Percentiles rank a stretch among this genome's conserved stretches.
phyloP scores from a whole-genome alignment of 2,113 vertebrate genomes.

The Nesogale talazaci region DNA sequence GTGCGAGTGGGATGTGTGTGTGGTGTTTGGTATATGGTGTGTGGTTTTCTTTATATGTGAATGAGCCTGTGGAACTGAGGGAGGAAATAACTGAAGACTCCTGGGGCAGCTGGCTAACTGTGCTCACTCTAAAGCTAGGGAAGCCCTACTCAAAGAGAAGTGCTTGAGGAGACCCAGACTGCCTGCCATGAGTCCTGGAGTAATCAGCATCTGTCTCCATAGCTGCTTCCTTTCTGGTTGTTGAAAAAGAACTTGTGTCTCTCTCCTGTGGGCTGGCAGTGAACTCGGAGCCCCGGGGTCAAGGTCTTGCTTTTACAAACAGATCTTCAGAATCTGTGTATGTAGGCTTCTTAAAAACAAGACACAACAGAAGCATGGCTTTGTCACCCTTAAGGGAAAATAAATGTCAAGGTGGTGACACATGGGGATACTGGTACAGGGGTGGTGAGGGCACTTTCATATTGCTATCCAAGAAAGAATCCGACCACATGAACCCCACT shows the following conservation, averaged over 20 bases:
- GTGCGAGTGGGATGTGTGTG: background rate
- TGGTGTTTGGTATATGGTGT: background rate
- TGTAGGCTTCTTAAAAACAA: constrained; percentile 19
- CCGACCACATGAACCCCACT: background rate
- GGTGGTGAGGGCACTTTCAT: background rate
- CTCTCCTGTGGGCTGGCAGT: constrained; percentile 41
- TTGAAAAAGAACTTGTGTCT: constrained; percentile 46
- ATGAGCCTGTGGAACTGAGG: background rate
- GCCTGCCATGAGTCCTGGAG: constrained; percentile 71
- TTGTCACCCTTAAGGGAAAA: constrained; percentile 11
- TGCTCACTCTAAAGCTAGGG: constrained; percentile 59
- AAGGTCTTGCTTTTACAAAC: constrained; percentile 46
- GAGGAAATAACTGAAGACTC: background rate
- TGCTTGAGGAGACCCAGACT: constrained; percentile 66
- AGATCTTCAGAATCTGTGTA: constrained; percentile 34
- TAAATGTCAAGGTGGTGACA: background rate
- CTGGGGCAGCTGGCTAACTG: background rate
- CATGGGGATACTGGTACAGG: constrained; percentile 32
- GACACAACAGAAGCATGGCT: background rate
- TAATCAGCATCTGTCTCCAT: constrained; percentile 78
- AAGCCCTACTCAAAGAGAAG: constrained; percentile 65
- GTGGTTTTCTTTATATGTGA: background rate
- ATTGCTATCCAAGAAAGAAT: constrained; percentile 11
- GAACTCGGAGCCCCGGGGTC: background rate
- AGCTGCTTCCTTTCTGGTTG: constrained; percentile 79